A percentile compares a stretch with the other conserved stretches of the same genome.
These are phyloP conservation scores for Heliothis virescens DNA, from an alignment of 1,140 invertebrate genomes.

Conservation along the genomic window DNA sequence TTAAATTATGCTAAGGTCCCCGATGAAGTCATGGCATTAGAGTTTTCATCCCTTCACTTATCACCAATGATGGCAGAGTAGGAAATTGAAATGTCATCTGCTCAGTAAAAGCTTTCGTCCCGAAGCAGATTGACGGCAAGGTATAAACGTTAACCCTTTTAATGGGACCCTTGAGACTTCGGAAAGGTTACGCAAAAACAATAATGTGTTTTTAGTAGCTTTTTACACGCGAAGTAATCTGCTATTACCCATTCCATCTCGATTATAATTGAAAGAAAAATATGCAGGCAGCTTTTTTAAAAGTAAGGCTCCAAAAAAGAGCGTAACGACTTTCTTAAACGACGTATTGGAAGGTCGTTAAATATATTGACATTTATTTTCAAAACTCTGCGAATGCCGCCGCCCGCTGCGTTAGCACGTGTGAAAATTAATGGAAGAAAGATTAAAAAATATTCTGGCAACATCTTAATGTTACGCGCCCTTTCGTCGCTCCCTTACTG, in stretches of 20 bases:
- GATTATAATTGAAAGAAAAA: not conserved
- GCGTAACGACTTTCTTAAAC: too few relatives aligned
- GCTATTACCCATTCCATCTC: not conserved
- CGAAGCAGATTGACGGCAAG: not conserved
- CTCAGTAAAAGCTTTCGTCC: not conserved
- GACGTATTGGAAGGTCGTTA: too few relatives aligned
- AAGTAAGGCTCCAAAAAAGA: too few relatives aligned
- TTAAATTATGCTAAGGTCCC: too few relatives aligned
- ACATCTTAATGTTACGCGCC: not conserved
- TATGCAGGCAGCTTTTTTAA: too few relatives aligned
- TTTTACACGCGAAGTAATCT: not conserved
- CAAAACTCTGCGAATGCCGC: too few relatives aligned
- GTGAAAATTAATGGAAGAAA: too few relatives aligned
- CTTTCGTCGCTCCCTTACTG: constrained; percentile 21
- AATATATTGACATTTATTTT: too few relatives aligned
- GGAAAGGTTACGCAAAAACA: not conserved
- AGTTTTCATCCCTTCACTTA: not conserved
- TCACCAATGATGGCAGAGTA: not conserved
- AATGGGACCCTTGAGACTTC: not conserved
- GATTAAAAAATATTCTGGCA: too few relatives aligned
- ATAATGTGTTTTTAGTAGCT: not conserved
- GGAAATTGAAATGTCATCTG: constrained; percentile 3
- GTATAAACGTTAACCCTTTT: not conserved
- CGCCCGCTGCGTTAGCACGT: too few relatives aligned
- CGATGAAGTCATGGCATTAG: not conserved